Evolutionary conservation across 2,113 vertebrate genomes (phyloP), one percentile per base, ranked within the genome.

Genomic region (Catharus minimus): DNA sequence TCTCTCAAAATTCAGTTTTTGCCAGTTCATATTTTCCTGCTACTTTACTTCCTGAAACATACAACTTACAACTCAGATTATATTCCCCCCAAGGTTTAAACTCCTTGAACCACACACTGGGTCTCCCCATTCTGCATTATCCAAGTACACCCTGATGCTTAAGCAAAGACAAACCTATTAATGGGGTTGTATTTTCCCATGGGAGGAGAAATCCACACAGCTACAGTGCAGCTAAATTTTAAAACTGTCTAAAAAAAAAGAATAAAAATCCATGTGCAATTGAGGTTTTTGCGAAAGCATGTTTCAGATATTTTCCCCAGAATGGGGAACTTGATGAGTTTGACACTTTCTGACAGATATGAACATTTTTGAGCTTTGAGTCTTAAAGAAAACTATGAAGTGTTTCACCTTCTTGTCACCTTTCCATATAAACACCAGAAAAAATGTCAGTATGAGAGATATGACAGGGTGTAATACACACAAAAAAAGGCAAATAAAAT

Each of bases 391-490:
- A 7, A 50, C 22, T 73, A 43, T 36, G 38, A 88, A 95, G 58
- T 33, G 78, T 76, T 73, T 90, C 79, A 92, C 64, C 58, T 90
- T 73, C 50, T 88, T 89, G 43, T 86, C 86, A 88, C 50, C 79
- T 94, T 90, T 82, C 28, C 23, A 58, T 72, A 79, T 85, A 92
- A 90, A 74, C 58, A 69, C 23, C 15, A 28, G 72, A 85, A 88
- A 92, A 94, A 62, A 15, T 73, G 60, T 76, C 72, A 93, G 17
- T 66, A 41, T 46, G 43, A 74, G 52, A 85, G 36, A 72, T 24
- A 73, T 49, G 50, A 91, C 82, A 89, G 28, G 55, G 8, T 60
- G 15, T 49, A 82, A 66, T 28, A 66, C 47, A 80, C 13, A 76
- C 13, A 44, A 10, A 77, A 84, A 33, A 65, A 27, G 26, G 30